Evolutionary conservation across 2,888 invertebrate genomes (phyloP).

Genomic region (Acrobasis suavella): DNA sequence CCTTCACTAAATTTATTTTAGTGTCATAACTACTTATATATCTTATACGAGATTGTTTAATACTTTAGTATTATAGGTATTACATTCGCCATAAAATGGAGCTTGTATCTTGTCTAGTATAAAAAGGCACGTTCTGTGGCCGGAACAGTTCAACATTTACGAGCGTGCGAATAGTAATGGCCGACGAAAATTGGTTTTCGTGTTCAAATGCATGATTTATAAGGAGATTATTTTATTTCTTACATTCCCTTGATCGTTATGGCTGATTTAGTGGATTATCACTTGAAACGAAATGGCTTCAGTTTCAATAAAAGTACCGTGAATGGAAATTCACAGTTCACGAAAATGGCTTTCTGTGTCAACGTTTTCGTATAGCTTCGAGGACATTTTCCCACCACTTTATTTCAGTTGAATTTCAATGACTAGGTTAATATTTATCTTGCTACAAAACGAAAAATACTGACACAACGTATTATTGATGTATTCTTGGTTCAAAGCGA

Average conservation of each 20-base stretch:
- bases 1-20: too few relatives aligned
- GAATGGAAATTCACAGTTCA: too few relatives aligned
- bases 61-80: too few relatives aligned
- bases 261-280: constrained; percentile 18
- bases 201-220: constrained; percentile 21
- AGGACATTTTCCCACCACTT: too few relatives aligned
- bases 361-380: too few relatives aligned
- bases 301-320: not conserved
- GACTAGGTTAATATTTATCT: not conserved
- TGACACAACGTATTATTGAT: not conserved
- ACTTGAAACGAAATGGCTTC: not conserved
- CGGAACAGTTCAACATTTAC: constrained; percentile 16
- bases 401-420: too few relatives aligned
- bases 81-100: constrained; percentile 6
- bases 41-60: too few relatives aligned
- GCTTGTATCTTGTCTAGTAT: constrained; percentile 8
- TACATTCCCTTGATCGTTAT: constrained; percentile 12
- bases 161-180: constrained; percentile 13
- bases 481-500: not conserved
- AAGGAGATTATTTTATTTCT: constrained; percentile 12
- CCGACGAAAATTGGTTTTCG: constrained; percentile 24
- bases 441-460: not conserved
- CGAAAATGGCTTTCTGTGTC: too few relatives aligned
- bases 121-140: constrained; percentile 12
- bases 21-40: too few relatives aligned